These are phyloP conservation scores for Phlogophora meticulosa DNA, from an alignment of 2,888 invertebrate genomes.

Conservation along the genomic window DNA sequence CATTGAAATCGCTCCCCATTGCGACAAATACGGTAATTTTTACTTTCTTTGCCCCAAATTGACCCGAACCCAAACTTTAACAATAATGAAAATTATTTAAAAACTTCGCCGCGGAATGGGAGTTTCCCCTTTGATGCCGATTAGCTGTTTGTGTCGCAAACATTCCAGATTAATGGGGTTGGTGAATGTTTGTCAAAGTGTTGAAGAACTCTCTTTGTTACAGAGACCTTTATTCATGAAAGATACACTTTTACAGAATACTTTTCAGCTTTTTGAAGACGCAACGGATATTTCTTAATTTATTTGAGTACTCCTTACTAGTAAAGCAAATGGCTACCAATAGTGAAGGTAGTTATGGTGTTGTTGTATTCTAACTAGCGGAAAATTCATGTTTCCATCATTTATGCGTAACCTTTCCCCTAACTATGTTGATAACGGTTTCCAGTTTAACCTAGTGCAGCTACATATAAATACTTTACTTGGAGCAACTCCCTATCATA, in stretches of 20 bases:
- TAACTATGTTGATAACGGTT: too few relatives aligned
- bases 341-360: too few relatives aligned
- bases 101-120: slow-evolving; percentile 62
- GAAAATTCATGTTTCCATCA: too few relatives aligned
- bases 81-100: slow-evolving; percentile 70
- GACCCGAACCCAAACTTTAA: slow-evolving; percentile 62
- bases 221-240: slow-evolving; percentile 10
- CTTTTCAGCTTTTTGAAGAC: neutral
- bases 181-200: slow-evolving; percentile 40
- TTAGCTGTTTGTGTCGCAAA: slow-evolving; percentile 61
- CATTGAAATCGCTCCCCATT: slow-evolving; percentile 57
- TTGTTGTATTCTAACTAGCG: too few relatives aligned
- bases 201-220: slow-evolving; percentile 42
- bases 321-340: too few relatives aligned
- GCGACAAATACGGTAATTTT: slow-evolving; percentile 66
- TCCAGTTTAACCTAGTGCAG: too few relatives aligned
- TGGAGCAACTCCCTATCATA: too few relatives aligned
- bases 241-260: slow-evolving; percentile 17
- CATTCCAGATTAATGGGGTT: slow-evolving; percentile 56
- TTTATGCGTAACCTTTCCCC: too few relatives aligned
- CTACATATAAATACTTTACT: too few relatives aligned
- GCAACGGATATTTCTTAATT: slow-evolving; percentile 10
- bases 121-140: slow-evolving; percentile 59
- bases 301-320: neutral
- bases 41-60: slow-evolving; percentile 61